Evolutionary conservation across 2,888 invertebrate genomes (phyloP), one percentile per base, ranked within the genome.

Genomic region (Orchesellides sinensis): DNA sequence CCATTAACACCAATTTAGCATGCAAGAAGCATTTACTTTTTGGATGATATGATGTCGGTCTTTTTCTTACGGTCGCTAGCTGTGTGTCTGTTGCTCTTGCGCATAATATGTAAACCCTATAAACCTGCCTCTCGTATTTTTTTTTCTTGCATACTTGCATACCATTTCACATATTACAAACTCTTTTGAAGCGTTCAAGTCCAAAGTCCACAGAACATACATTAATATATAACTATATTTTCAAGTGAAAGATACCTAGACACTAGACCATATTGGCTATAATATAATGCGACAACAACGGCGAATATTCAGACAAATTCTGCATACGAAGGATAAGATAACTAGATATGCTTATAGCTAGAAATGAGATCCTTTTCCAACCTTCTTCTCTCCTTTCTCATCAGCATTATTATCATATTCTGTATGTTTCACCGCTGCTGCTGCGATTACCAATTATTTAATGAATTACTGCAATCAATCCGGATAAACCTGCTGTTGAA

Each of bases 1-100:
- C 35, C 56, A 56, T 72, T 74, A 63, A 49, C 56, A 70, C 70
- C 25, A 56, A 70, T 70, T 70, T 70, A 35, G 70, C 70, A 70
- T 70, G 59, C 59, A 70, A 70, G 56, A 59, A 56, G 70, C 70
- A 70, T 70, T 56, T 59, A 27, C 49, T 35, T 65, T 65, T 56
- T 56, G 52, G 23, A 54, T 29, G 47, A 66, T 23, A 23, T 21
- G 49, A 69, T 66, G 66, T 66, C 29, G 32, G 6, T 35, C 10
- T 65, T 49, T n/a, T 6, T 49, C 17, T 49, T 5, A 10, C n/a
- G 12, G 17, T 17, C n/a, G n/a, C n/a, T n/a, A n/a, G n/a, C n/a
- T n/a, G n/a, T n/a, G n/a, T n/a, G n/a, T n/a, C n/a, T n/a, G n/a
- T n/a, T n/a, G n/a, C n/a, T n/a, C n/a, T n/a, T n/a, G n/a, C n/a